Base-by-base conservation (phyloP, 2,797 vertebrate genomes). In the Enteromius viviparus region DNA sequence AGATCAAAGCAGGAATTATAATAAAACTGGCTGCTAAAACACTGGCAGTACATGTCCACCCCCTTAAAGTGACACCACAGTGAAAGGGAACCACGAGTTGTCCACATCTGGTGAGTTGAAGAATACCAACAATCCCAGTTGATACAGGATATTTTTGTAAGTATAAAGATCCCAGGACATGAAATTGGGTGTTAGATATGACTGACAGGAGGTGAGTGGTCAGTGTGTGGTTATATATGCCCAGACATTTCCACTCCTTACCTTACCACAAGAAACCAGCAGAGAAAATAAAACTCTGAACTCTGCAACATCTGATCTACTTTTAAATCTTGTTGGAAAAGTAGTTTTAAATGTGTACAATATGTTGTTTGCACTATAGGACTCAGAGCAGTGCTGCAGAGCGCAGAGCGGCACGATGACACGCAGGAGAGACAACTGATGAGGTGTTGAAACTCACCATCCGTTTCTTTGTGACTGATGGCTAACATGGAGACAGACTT, bases 401-500 rank as follows among this genome's bases (percentile, higher is more conserved):
- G 53, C 29, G 32, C 76, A 62, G 69, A 72, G 60, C 15, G 32
- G 4, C 60, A 66, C 32, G 21, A 10, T 15, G 9, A 76, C 19
- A 58, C 72, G 14, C 49, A 64, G 45, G 14, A 70, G 19, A 58
- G 49, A 34, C 53, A 76, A 69, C 40, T 62, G 49, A 51, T 7
- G 10, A 3, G 29, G 29, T 79, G 45, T 15, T 65, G 34, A 5
- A 58, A 95, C 97, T 96, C 90, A 98, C 97, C 95, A 84, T 97
- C 96, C n/a, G 94, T 82, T 51, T 94, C 94, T 19, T 93, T 92
- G 47, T 96, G 96, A 89, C 90, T 94, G 91, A 97, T 97, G 80
- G 96, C 89, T 82, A 96, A 92, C 88, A 98, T 93, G 10, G 96
- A 98, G 90, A 97, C 88, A 32, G 96, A 98, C 89, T 98, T 97